These are phyloP conservation scores for Alosa sapidissima DNA, from an alignment of 2,797 vertebrate genomes.

Conservation along the genomic window DNA sequence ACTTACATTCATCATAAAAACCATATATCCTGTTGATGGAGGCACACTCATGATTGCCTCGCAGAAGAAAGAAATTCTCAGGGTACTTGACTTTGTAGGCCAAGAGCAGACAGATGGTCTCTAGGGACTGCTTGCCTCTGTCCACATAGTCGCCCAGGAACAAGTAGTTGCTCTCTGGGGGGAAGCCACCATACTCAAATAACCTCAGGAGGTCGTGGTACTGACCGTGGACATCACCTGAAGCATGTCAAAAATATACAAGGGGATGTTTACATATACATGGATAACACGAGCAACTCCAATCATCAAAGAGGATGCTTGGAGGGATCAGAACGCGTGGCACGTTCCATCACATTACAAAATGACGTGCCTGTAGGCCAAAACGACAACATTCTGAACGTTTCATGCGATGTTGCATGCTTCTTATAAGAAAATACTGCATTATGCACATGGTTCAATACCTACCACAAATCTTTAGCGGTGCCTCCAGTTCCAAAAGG, in stretches of 20 bases:
- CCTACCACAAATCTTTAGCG: slow-evolving; percentile 82
- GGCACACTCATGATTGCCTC: slow-evolving; percentile 83
- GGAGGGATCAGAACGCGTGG: too few relatives aligned
- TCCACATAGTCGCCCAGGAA: slow-evolving; percentile 85
- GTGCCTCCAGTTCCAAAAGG: slow-evolving; percentile 80
- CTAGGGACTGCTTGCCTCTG: slow-evolving; percentile 81
- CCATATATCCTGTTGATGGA: slow-evolving; percentile 86
- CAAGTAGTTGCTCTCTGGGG: slow-evolving; percentile 84
- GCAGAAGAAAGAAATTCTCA: slow-evolving; percentile 83
- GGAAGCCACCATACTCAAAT: slow-evolving; percentile 83
- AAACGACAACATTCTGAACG: background rate
- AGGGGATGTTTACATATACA: background rate
- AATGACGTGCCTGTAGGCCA: background rate
- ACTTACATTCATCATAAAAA: slow-evolving; percentile 85
- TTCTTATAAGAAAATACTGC: too few relatives aligned
- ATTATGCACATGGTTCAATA: background rate
- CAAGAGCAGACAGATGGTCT: slow-evolving; percentile 81
- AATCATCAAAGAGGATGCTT: too few relatives aligned
- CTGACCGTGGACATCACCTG: slow-evolving; percentile 82
- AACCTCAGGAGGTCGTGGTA: slow-evolving; percentile 83
- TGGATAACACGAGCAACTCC: background rate
- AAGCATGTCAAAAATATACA: slow-evolving; percentile 11
- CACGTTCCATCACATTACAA: background rate
- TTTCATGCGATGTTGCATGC: background rate
- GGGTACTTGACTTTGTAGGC: slow-evolving; percentile 85